These are phyloP conservation scores for Altica lythri DNA, from an alignment of 2,888 invertebrate genomes.

Conservation along the genomic window DNA sequence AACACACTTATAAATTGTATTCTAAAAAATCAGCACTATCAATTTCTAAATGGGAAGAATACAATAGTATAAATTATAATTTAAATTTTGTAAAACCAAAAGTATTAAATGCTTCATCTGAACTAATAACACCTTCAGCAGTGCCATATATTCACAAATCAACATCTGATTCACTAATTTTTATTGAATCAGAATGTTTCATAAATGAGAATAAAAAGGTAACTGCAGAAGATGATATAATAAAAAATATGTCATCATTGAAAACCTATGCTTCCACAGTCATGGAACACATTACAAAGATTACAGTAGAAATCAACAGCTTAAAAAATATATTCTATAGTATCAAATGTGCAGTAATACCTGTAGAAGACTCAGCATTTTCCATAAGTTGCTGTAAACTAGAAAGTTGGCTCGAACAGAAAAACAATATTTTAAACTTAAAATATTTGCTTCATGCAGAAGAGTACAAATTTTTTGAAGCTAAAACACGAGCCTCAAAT, in stretches of 20 bases:
- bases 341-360: neutral
- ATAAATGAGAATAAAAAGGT: neutral
- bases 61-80: neutral
- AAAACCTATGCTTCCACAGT: neutral
- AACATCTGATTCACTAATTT: too few species aligned
- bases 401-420: neutral
- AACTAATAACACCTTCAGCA: neutral
- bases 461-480: constrained; percentile 10
- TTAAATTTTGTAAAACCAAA: neutral
- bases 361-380: neutral
- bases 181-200: too few species aligned
- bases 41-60: neutral
- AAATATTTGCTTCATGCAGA: neutral
- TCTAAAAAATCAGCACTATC: constrained; percentile 4
- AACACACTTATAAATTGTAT: constrained; percentile 2
- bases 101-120: neutral
- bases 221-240: neutral
- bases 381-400: neutral
- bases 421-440: neutral
- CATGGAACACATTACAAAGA: constrained; percentile 1
- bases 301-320: constrained; percentile 1
- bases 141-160: neutral
- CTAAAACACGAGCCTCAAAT: constrained; percentile 14
- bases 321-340: neutral
- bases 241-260: neutral